Base-by-base conservation (phyloP, 2,113 vertebrate species). In the Verasper variegatus region DNA sequence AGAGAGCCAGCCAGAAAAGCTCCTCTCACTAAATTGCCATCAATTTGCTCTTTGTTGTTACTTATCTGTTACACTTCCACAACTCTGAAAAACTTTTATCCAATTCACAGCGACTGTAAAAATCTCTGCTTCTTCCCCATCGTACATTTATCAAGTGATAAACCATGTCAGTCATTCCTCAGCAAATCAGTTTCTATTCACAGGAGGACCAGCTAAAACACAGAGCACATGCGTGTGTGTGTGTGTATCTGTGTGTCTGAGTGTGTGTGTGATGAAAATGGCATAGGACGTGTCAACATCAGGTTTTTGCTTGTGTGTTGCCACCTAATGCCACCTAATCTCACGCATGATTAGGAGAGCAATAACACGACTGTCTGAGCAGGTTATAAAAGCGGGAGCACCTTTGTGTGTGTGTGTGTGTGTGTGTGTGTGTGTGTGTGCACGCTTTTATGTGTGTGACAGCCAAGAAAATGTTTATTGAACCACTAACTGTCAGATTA, bases 311-410 rank as follows among this genome's bases (percentile, higher is more conserved):
- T 75, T 74, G 72, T 86, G 84, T 85, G 67, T 78, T 88, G 85
- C 82, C 81, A 87, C 80, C 86, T 89, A 85, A 91, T 88, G 85
- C 82, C 81, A 87, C 80, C 86, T 89, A 85, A 91, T 91, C 89
- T 90, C 91, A 92, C 68, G 81, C 88, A 86, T 90, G 89, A 90
- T 92, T 90, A 92, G 80, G 76, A 78, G 82, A 86, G 86, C 86
- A 92, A 90, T 91, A 88, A 86, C 86, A 88, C 83, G 27, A 87
- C 83, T 92, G 88, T 88, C 85, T 87, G 85, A 85, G 76, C 85
- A 79, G 78, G 85, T 89, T 91, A 82, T 81, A 61, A 78, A 85
- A 81, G 68, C 40, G 62, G 56, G 59, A 56, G 68, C 78, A 67
- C 8, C 47, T 18, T 4, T 51, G 47, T 51, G 14, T 18, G 47